Conservation (phyloP, 2,113 vertebrate genomes). For the Gymnarchus niloticus region DNA sequence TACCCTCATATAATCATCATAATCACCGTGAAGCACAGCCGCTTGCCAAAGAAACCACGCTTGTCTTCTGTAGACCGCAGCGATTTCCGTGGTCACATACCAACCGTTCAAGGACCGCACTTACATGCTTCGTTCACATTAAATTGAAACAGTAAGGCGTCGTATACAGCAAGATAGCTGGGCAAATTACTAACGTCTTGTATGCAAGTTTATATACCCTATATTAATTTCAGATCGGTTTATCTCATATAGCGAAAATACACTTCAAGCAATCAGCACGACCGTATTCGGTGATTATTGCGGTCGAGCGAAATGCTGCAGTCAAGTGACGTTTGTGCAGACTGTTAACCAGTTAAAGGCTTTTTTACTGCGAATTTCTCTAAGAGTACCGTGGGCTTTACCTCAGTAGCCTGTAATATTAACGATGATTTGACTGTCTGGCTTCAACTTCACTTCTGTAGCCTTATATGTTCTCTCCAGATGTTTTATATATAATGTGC, state of each 20-base stretch:
- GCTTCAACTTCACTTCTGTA: not conserved
- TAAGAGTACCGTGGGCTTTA: no score
- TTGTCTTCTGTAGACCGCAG: no score
- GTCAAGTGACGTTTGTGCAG: not conserved
- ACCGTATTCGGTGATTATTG: not conserved
- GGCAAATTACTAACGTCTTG: no score
- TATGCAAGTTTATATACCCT: no score
- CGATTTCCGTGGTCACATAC: not conserved
- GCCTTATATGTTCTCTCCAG: not conserved
- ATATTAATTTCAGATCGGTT: not conserved
- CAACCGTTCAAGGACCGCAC: not conserved
- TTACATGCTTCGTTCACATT: no score
- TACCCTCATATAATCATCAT: not conserved
- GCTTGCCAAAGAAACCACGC: no score
- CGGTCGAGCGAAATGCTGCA: not conserved
- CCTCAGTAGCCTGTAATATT: not conserved
- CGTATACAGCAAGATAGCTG: no score
- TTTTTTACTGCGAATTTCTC: no score
- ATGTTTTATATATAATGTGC: not conserved
- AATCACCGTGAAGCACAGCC: not conserved
- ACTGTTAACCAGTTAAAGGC: not conserved
- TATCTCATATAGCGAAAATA: not conserved
- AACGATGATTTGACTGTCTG: not conserved
- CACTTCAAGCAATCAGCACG: no score
- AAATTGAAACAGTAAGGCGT: no score